phyloP scores from a whole-genome alignment of 2,113 vertebrate species.

The Zingel zingel region DNA sequence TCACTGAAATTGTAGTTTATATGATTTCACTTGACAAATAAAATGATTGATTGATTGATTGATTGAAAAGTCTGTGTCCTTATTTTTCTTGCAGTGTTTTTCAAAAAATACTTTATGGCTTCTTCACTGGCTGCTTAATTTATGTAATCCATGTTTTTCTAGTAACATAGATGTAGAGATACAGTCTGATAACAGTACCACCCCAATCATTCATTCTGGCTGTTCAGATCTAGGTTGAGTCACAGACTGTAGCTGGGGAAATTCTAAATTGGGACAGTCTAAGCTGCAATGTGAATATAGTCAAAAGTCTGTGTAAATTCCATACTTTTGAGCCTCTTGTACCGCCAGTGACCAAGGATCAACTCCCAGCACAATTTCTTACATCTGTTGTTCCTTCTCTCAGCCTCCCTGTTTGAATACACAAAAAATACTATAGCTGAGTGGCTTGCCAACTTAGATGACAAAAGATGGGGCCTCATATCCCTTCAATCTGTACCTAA shows the following conservation, averaged over 20 bases:
- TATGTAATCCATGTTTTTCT: background rate
- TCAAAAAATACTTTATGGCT: background rate
- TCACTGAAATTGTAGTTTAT: no score
- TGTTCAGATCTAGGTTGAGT: background rate
- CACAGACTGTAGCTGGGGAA: background rate
- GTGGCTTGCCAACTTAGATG: constrained; percentile 11
- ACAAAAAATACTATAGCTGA: constrained; percentile 7
- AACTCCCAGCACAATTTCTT: constrained; percentile 27
- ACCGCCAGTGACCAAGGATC: background rate
- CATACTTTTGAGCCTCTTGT: constrained; percentile 21
- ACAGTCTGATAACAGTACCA: no score
- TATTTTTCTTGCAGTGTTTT: background rate
- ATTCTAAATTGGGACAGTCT: background rate
- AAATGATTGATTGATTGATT: no score
- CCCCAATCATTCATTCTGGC: background rate
- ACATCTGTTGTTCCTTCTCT: constrained; percentile 16
- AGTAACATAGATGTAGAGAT: background rate
- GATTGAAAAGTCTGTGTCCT: background rate
- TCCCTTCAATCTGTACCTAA: background rate
- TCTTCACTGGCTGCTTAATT: background rate
- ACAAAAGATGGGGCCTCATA: constrained; percentile 4
- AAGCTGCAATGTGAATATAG: constrained; percentile 4
- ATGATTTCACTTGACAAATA: no score
- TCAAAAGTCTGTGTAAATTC: constrained; percentile 4
- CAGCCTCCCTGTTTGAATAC: constrained; percentile 22